These are phyloP conservation scores for Drosophila tropicalis DNA, from an alignment of 1,140 invertebrate species.

Conservation along the genomic window DNA sequence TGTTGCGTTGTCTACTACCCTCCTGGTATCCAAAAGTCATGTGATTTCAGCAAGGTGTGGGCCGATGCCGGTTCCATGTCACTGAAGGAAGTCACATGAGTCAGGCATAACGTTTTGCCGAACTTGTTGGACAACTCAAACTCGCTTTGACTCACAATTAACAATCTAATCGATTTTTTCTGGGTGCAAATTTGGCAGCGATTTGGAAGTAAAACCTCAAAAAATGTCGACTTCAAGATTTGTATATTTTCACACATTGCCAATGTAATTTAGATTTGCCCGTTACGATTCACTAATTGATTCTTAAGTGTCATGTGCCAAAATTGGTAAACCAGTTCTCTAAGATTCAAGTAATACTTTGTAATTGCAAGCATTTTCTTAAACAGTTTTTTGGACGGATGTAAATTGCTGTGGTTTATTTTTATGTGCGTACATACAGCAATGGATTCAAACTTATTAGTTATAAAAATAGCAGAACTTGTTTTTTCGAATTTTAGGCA, in stretches of 20 bases:
- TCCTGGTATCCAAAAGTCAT: constrained; percentile 42
- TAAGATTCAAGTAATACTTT: constrained; percentile 24
- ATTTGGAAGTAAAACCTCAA: constrained; percentile 25
- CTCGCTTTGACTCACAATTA: background rate
- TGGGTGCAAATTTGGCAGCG: constrained; percentile 35
- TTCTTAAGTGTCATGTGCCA: constrained; percentile 61
- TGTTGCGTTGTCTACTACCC: constrained; percentile 13
- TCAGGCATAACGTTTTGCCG: constrained; percentile 9
- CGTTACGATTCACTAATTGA: constrained; percentile 64
- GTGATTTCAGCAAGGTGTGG: constrained; percentile 28
- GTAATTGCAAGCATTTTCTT: constrained; percentile 29
- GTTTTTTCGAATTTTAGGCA: background rate
- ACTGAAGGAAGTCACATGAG: constrained; percentile 41
- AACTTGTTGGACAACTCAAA: constrained; percentile 7
- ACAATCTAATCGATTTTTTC: constrained; percentile 37
- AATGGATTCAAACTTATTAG: background rate
- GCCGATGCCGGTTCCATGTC: constrained; percentile 15
- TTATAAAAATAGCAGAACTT: background rate
- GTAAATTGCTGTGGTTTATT: constrained; percentile 15
- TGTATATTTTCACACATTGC: constrained; percentile 66
- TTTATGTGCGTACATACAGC: background rate
- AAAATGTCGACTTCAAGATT: too few species aligned
- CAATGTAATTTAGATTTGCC: constrained; percentile 56
- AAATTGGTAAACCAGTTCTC: constrained; percentile 40
- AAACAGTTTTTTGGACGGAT: constrained; percentile 27